Conservation (phyloP, 2,888 invertebrate genomes). For the Tenthredo amoena region DNA sequence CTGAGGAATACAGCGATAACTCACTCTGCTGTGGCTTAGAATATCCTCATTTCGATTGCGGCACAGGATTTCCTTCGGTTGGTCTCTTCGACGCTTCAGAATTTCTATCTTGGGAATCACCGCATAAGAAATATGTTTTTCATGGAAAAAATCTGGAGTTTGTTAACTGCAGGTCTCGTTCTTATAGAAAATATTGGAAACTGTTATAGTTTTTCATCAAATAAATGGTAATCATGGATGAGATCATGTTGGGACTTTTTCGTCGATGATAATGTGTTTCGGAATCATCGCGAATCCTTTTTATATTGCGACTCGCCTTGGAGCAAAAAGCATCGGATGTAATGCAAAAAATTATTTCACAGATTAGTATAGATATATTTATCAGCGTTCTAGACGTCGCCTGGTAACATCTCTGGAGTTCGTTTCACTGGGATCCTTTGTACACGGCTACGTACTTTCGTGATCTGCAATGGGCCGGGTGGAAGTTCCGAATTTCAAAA, state of each 20-base stretch:
- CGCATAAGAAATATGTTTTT: too few relatives aligned
- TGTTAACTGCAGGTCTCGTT: too few relatives aligned
- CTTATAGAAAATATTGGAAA: too few relatives aligned
- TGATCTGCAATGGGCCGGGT: neutral
- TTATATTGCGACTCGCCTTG: neutral
- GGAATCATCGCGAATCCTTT: neutral
- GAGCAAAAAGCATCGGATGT: neutral
- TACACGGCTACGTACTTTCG: neutral
- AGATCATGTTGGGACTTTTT: neutral
- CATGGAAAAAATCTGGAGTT: too few relatives aligned
- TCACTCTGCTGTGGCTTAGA: neutral
- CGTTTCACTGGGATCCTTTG: too few relatives aligned
- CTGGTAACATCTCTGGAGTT: too few relatives aligned
- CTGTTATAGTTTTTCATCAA: neutral
- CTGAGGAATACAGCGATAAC: neutral
- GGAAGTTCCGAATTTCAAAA: too few relatives aligned
- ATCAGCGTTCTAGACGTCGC: too few relatives aligned
- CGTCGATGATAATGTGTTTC: neutral
- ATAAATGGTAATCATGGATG: neutral
- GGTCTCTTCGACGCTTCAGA: neutral
- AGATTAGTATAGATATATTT: too few relatives aligned
- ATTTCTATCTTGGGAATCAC: neutral
- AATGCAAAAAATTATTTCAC: neutral
- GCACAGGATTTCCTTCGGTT: conserved; percentile 27
- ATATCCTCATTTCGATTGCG: neutral